phyloP scores from a whole-genome alignment of 2,797 vertebrate species.

The Xerus rutilus region DNA sequence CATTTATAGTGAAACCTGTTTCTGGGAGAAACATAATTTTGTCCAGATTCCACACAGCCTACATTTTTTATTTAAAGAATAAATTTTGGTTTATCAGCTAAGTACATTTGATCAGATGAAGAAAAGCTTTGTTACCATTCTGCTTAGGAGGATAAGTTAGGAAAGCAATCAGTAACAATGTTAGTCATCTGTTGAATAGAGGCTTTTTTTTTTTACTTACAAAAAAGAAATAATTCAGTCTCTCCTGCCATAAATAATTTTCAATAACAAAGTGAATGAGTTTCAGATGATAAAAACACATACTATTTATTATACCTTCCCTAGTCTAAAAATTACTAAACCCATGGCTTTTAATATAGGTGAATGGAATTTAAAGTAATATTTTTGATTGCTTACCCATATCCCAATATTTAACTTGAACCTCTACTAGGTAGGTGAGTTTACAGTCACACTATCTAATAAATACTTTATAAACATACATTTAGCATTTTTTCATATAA shows the following conservation, averaged over 20 bases:
- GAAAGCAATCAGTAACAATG: constrained; percentile 62
- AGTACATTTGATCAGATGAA: constrained; percentile 72
- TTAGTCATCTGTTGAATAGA: constrained; percentile 55
- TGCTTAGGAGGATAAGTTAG: constrained; percentile 58
- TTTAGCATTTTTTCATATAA: constrained; percentile 75
- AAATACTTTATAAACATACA: constrained; percentile 76
- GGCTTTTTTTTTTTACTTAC: constrained; percentile 48
- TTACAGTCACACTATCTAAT: constrained; percentile 73
- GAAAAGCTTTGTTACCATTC: constrained; percentile 67
- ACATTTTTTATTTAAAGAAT: constrained; percentile 55
- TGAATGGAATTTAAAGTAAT: constrained; percentile 56
- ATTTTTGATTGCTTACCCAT: constrained; percentile 62
- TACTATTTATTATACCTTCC: constrained; percentile 33
- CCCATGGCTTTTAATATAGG: constrained; percentile 66
- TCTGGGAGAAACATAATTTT: constrained; percentile 54
- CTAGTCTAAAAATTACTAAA: constrained; percentile 67
- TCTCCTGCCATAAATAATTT: constrained; percentile 65
- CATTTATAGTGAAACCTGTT: constrained; percentile 63
- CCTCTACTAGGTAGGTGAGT: constrained; percentile 67
- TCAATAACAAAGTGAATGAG: constrained; percentile 59
- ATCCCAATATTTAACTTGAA: constrained; percentile 60
- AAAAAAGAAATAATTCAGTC: constrained; percentile 74
- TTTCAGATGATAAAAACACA: constrained; percentile 64
- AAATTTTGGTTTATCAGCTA: constrained; percentile 76
- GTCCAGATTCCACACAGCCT: constrained; percentile 73